Conservation (phyloP, 2,113 vertebrate genomes). For the Callorhinus ursinus region DNA sequence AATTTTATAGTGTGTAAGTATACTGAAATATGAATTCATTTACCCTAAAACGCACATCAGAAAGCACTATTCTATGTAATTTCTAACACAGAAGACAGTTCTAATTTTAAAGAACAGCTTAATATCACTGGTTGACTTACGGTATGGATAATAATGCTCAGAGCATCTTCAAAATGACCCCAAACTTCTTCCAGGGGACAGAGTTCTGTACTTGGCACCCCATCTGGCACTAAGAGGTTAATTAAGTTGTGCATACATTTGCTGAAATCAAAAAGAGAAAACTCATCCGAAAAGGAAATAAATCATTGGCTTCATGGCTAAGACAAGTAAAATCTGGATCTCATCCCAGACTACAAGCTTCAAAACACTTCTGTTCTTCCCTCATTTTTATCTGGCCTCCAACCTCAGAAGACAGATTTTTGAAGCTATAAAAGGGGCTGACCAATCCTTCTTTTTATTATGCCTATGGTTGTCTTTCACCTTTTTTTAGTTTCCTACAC, state of each 20-base stretch:
- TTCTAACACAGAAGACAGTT: conserved; percentile 18
- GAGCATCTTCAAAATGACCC: conserved; percentile 92
- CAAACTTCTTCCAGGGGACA: conserved; percentile 90
- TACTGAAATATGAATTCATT: conserved; percentile 18
- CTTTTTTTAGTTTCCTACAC: conserved; percentile 44
- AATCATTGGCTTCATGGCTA: conserved; percentile 34
- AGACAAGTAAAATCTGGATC: conserved; percentile 59
- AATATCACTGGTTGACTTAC: conserved; percentile 87
- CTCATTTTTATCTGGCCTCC: conserved; percentile 32
- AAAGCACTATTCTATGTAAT: conserved; percentile 41
- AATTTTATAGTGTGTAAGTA: not conserved
- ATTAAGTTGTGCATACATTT: conserved; percentile 93
- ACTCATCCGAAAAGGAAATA: conserved; percentile 15
- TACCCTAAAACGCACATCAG: conserved; percentile 7
- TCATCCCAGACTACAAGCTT: conserved; percentile 51
- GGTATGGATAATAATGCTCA: conserved; percentile 85
- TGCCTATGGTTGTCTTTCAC: conserved; percentile 36
- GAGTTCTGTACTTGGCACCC: conserved; percentile 85
- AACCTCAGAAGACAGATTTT: conserved; percentile 59
- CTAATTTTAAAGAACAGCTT: not conserved
- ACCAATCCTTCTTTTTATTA: conserved; percentile 30
- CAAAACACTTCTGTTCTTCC: conserved; percentile 49
- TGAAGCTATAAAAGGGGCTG: conserved; percentile 40
- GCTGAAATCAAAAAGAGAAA: conserved; percentile 85
- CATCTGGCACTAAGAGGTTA: conserved; percentile 89